Base-by-base conservation (phyloP, 1,140 invertebrate species). In the Cydia fagiglandana region DNA sequence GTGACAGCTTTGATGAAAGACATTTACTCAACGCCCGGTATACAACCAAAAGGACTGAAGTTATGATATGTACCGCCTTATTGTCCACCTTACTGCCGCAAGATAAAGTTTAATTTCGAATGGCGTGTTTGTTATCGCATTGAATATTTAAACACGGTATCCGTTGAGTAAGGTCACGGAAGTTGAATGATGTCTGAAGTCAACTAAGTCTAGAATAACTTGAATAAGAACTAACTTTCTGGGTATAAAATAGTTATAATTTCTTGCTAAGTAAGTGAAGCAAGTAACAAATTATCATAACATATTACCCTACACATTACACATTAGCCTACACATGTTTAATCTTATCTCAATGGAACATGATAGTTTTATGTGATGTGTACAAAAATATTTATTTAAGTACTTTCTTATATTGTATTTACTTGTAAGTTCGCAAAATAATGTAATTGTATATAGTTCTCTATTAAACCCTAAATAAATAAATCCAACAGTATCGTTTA, bases 1-100 rank as follows among this genome's bases (percentile, higher is more conserved):
- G 56, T 61, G 56, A 61, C 56, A 61, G 56, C 10, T 61, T 61
- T 61, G 56, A 24, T 61, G 56, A 61, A 61, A 61, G 56, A 61
- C 56, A 61, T 53, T 53, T 53, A 50, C 10, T 53, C 50, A 53
- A 17, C 56, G 10, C 17, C 50, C 20, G 56, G 0, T 24, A 12
- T 1, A 61, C 1, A 24, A 20, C 20, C 7, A 24, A 9, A 24
- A 10, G 0, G 20, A 61, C 9, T 20, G 1, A 61, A 61, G 9
- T 61, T 10, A 10, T 12, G 17, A 61, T 24, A 24, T 24, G n/a
- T 24, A 3, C 5, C 9, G n/a, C 5, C 1, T 2, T 61, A 24
- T 24, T 24, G 24, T 61, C 9, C 2, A 1, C 17, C 56, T 24
- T 24, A 24, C 10, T 10, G 9, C 10, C 7, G 9, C 6, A 5